Base-by-base conservation (phyloP, 2,797 vertebrate genomes). In the Cottoperca gobio region DNA sequence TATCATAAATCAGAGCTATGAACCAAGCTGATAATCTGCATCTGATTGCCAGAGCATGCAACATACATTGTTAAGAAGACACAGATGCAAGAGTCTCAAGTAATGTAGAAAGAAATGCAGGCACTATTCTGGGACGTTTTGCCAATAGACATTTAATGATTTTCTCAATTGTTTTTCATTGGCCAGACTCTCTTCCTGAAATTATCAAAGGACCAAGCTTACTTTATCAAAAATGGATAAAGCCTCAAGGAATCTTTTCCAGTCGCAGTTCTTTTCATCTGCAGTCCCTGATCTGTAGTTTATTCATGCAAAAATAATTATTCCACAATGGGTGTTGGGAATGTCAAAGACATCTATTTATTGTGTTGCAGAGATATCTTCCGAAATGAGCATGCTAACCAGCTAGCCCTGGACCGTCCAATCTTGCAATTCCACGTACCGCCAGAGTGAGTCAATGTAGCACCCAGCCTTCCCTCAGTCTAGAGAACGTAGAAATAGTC, bases 21-120 rank as follows among this genome's bases (percentile, higher is more conserved):
- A 81, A 63, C 39, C 57, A 23, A 33, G 48, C 24, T 50, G 17
- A 8, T 48, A 4, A 73, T 77, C 60, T 64, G 64, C 49, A 42
- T 70, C 60, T 70, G 61, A 59, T 54, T 72, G n/a, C 16, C 62
- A 39, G 31, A 65, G 63, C 55, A n/a, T n/a, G n/a, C n/a, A 40
- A 21, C 66, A 48, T 23, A 53, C 19, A 66, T 13, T 67, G 28
- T 61, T 39, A 14, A 64, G 40, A 45, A 28, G 43, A 70, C 28
- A 28, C 24, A 55, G 43, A 55, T 14, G 6, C 17, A 19, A 17
- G 45, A 46, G 7, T 50, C 2, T 63, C 6, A 57, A 45, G n/a
- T 19, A 28, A 16, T 58, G 28, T 70, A 39, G 63, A 24, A 13
- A 35, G 42, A 23, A 39, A 40, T 52, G n/a, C 4, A 10, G 12